A percentile compares a stretch with the other conserved stretches of the same genome.
phyloP scores from a whole-genome alignment of 2,888 invertebrate genomes.

The Epinotia ramella region DNA sequence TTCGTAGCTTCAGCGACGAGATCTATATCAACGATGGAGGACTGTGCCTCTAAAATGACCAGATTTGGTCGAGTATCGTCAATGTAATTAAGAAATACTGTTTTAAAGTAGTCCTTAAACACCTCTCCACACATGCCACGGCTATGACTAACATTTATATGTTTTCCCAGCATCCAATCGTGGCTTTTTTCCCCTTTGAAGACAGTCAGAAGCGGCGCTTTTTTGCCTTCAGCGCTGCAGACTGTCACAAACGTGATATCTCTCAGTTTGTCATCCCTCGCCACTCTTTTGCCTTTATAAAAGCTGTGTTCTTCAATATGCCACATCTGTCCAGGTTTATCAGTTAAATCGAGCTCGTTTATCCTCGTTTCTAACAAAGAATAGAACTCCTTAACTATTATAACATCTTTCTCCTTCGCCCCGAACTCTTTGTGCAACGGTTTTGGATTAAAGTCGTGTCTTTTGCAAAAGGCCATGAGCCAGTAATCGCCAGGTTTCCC shows the following conservation, averaged over 20 bases:
- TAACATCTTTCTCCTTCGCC: slow-evolving; percentile 2
- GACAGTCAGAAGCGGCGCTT: slow-evolving; percentile 18
- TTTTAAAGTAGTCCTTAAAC: slow-evolving; percentile 19
- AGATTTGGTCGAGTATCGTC: slow-evolving; percentile 2
- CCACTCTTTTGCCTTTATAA: neutral
- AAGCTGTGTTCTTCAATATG: slow-evolving; percentile 21
- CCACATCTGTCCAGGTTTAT: slow-evolving; percentile 28
- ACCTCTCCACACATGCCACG: slow-evolving; percentile 14
- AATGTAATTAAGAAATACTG: slow-evolving; percentile 16
- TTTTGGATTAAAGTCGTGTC: neutral
- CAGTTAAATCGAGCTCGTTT: neutral
- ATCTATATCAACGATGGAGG: neutral
- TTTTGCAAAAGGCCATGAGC: neutral
- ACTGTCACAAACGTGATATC: slow-evolving; percentile 12
- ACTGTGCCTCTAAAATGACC: neutral
- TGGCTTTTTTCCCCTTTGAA: slow-evolving; percentile 11
- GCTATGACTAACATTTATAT: slow-evolving; percentile 2
- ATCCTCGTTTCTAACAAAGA: slow-evolving; percentile 1
- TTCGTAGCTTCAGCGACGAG: slow-evolving; percentile 6
- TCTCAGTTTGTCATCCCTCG: neutral
- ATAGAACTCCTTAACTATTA: slow-evolving; percentile 21
- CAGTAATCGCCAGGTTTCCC: slow-evolving; percentile 12
- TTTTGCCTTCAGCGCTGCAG: slow-evolving; percentile 20
- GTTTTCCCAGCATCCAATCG: slow-evolving; percentile 15
- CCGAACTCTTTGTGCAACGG: slow-evolving; percentile 9